Evolutionary conservation across 1,140 invertebrate species (phyloP).

Genomic region (Drosophila aff.): DNA sequence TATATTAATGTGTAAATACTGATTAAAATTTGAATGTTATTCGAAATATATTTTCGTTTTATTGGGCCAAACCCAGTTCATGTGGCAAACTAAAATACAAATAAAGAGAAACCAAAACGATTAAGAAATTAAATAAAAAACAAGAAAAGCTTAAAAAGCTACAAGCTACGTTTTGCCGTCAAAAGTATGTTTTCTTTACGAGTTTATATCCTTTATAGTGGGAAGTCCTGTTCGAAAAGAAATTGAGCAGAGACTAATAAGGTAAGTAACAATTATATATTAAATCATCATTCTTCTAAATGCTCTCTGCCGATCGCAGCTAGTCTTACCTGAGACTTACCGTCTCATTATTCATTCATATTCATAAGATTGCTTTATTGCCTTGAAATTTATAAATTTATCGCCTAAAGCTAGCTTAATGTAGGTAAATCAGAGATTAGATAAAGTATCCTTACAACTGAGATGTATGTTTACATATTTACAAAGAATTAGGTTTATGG

Average conservation of each 20-base stretch:
- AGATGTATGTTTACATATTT: too few species aligned
- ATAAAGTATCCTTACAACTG: too few species aligned
- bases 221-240: not conserved
- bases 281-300: too few species aligned
- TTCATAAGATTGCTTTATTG: too few species aligned
- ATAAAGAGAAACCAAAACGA: not conserved
- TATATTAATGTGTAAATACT: conserved; percentile 21
- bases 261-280: too few species aligned
- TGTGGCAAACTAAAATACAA: not conserved
- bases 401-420: too few species aligned
- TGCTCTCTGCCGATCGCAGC: too few species aligned
- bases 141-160: not conserved
- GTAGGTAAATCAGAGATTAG: too few species aligned
- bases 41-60: conserved; percentile 12
- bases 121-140: conserved; percentile 4
- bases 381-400: too few species aligned
- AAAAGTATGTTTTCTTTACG: not conserved
- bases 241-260: not conserved
- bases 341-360: too few species aligned
- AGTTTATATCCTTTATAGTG: not conserved
- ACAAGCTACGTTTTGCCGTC: not conserved
- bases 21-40: conserved; percentile 24
- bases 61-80: conserved; percentile 6
- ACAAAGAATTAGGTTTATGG: too few species aligned
- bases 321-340: too few species aligned